phyloP scores from a whole-genome alignment of 2,797 vertebrate species.

The Anisognathus igniventris region DNA sequence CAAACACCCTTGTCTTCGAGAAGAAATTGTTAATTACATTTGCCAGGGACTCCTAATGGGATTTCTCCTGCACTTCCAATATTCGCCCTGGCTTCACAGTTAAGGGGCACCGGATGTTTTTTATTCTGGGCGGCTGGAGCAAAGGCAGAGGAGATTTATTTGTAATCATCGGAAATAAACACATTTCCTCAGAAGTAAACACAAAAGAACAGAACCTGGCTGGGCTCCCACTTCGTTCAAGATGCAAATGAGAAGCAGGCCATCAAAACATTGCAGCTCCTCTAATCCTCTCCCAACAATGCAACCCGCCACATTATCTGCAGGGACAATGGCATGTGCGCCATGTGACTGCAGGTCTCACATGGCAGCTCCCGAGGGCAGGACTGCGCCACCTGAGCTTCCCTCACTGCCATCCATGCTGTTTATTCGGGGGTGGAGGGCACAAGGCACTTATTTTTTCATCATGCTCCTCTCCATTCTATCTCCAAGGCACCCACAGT shows the following conservation, averaged over 20 bases:
- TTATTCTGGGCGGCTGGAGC: slow-evolving; percentile 43
- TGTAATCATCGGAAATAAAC: slow-evolving; percentile 77
- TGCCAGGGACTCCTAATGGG: slow-evolving; percentile 45
- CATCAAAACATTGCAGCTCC: slow-evolving; percentile 35
- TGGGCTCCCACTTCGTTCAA: slow-evolving; percentile 69
- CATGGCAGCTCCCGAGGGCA: slow-evolving; percentile 18
- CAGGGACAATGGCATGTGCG: slow-evolving; percentile 42
- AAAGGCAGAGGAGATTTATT: slow-evolving; percentile 75
- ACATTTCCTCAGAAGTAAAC: slow-evolving; percentile 72
- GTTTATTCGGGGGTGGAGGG: background rate
- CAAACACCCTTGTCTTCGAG: background rate
- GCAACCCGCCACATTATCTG: slow-evolving; percentile 55
- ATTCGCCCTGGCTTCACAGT: background rate
- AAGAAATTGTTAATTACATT: slow-evolving; percentile 57
- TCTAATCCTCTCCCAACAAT: slow-evolving; percentile 71
- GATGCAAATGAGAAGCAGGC: slow-evolving; percentile 74
- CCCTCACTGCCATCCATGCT: background rate
- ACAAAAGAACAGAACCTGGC: slow-evolving; percentile 77
- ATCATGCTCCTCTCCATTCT: background rate
- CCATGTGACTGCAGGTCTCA: background rate
- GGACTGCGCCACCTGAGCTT: background rate
- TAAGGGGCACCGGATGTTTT: slow-evolving; percentile 34
- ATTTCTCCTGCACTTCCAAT: slow-evolving; percentile 45
- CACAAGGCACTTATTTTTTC: background rate
- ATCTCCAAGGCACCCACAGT: background rate